Evolutionary conservation across 2,113 vertebrate genomes (phyloP).

Genomic region (Cyprinodon brontotheroides): DNA sequence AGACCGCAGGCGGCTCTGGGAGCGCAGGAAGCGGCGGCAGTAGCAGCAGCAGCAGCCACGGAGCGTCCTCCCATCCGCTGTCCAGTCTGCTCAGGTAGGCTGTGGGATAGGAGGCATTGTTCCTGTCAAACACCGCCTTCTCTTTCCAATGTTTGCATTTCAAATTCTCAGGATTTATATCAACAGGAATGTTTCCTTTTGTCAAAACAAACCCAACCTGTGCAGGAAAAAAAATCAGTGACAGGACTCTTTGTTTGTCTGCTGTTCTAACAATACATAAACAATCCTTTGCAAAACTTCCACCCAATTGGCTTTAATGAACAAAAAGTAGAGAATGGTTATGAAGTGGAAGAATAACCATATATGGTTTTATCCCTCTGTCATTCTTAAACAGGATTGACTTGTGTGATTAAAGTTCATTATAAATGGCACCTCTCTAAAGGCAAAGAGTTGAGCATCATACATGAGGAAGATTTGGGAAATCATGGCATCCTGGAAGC

Average conservation of each 20-base stretch:
- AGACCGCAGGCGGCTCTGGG: constrained; percentile 82
- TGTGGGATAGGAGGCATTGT: background rate
- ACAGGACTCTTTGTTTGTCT: constrained; percentile 74
- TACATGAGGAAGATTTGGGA: no score
- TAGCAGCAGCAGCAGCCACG: constrained; percentile 75
- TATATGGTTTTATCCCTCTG: no score
- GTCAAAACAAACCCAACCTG: constrained; percentile 40
- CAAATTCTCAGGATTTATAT: background rate
- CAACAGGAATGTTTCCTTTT: background rate
- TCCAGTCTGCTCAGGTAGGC: constrained; percentile 92
- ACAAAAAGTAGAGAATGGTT: no score
- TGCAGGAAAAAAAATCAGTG: constrained; percentile 40
- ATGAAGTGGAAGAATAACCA: no score
- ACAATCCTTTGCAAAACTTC: background rate
- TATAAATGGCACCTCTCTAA: no score
- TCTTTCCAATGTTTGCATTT: background rate
- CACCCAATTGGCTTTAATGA: background rate
- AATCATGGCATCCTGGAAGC: no score
- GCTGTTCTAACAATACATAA: constrained; percentile 31
- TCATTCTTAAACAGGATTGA: no score
- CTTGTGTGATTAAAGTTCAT: no score
- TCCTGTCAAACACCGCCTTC: background rate
- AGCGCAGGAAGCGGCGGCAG: constrained; percentile 75
- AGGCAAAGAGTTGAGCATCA: no score
- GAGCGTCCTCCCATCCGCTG: constrained; percentile 85